phyloP scores from a whole-genome alignment of 2,797 vertebrate genomes.

The Hirundo rustica region DNA sequence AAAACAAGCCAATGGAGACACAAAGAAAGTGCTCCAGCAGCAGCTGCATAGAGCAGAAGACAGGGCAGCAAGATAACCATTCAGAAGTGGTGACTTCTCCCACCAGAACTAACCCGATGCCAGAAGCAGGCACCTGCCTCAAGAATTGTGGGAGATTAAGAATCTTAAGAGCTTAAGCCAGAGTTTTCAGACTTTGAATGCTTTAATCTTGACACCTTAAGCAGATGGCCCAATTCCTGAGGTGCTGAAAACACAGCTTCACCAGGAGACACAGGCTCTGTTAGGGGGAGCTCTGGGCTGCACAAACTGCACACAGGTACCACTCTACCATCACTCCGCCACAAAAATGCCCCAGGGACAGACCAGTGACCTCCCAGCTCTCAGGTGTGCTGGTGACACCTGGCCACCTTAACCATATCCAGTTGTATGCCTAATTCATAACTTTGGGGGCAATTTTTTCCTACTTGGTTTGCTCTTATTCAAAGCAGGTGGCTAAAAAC shows the following conservation, averaged over 20 bases:
- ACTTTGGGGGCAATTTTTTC: not conserved
- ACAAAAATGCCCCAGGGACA: not conserved
- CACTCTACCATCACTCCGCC: not conserved
- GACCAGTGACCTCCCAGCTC: not conserved
- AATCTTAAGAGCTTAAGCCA: not conserved
- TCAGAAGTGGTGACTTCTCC: not conserved
- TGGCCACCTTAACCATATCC: not conserved
- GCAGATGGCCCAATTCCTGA: not conserved
- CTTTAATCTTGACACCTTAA: not conserved
- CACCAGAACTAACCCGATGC: not conserved
- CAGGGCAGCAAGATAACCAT: not conserved
- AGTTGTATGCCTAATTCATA: not conserved
- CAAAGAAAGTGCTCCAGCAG: not conserved
- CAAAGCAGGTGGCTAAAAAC: not conserved
- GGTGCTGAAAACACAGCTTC: not conserved
- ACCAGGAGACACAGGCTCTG: not conserved
- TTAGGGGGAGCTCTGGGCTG: not conserved
- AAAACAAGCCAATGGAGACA: fast-evolving
- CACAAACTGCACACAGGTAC: not conserved
- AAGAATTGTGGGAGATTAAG: not conserved
- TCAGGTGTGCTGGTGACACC: not conserved
- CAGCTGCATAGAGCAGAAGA: not conserved
- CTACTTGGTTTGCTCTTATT: not conserved
- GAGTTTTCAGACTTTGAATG: not conserved
- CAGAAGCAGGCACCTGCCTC: not conserved